Evolutionary conservation across 2,113 vertebrate genomes (phyloP).

Genomic region (Centropus unirufus): DNA sequence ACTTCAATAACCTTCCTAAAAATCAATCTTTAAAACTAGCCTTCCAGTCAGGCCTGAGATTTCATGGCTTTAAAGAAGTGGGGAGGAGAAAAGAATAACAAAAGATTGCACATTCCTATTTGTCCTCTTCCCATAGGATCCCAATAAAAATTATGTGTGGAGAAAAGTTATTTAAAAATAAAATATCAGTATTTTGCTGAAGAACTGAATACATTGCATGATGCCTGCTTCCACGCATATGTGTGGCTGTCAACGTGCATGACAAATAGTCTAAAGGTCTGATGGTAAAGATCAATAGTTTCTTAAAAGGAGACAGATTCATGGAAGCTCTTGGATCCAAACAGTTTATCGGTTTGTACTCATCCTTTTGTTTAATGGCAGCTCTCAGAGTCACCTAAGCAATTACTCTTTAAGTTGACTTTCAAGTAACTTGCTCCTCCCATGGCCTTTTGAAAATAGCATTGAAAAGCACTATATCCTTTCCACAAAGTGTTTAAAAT

Average conservation of each 20-base stretch:
- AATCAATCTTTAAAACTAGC: constrained; percentile 68
- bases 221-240: constrained; percentile 45
- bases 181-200: constrained; percentile 3
- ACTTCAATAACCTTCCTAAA: constrained; percentile 63
- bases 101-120: not conserved
- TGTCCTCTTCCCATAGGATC: not conserved
- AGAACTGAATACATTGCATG: not conserved
- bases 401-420: constrained; percentile 17
- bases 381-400: constrained; percentile 8
- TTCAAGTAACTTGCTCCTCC: constrained; percentile 10
- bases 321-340: constrained; percentile 54
- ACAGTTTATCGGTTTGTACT: constrained; percentile 56
- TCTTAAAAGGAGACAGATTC: constrained; percentile 59
- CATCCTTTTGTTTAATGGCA: constrained; percentile 55
- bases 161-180: not conserved
- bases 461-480: not conserved
- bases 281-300: constrained; percentile 56
- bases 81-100: not conserved
- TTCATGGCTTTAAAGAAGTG: constrained; percentile 17
- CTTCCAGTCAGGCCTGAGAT: not conserved
- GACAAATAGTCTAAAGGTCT: constrained; percentile 11
- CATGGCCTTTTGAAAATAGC: not conserved
- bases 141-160: not conserved
- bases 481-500: not conserved
- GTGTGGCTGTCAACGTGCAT: constrained; percentile 44